Percentiles rank a stretch among this genome's conserved stretches.
Conservation (phyloP, 2,888 invertebrate genomes). For the Himalopsyche japonica region DNA sequence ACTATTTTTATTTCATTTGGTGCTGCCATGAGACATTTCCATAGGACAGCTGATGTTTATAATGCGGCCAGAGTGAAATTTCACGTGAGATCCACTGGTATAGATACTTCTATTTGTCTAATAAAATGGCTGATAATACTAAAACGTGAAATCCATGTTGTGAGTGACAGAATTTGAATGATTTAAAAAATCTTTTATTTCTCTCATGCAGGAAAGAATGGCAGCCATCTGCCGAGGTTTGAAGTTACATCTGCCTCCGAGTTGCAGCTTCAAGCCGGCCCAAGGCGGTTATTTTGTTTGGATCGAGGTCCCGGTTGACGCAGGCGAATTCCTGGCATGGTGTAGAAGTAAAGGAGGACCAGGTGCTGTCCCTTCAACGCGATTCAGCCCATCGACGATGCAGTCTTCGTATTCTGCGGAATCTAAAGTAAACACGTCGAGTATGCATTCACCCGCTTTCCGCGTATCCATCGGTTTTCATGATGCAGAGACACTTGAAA, state of each 20-base stretch:
- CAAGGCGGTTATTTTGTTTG: constrained; percentile 66
- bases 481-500: constrained; percentile 46
- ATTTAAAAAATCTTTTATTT: no score
- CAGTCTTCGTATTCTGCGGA: not conserved
- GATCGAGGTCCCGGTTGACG: constrained; percentile 58
- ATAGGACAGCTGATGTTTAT: no score
- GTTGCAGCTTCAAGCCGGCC: constrained; percentile 51
- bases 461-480: constrained; percentile 60
- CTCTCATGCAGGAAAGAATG: constrained; percentile 51
- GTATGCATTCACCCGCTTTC: constrained; percentile 46
- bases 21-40: no score
- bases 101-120: no score
- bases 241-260: constrained; percentile 49
- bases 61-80: no score
- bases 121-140: no score
- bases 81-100: no score
- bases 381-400: constrained; percentile 16
- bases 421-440: not conserved
- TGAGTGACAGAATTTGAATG: no score
- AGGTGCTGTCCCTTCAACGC: constrained; percentile 26
- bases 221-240: constrained; percentile 50
- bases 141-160: no score
- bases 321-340: constrained; percentile 46
- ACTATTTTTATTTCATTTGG: no score
- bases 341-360: constrained; percentile 19